Conservation (phyloP, 2,797 vertebrate species). For the Falco cherrug region DNA sequence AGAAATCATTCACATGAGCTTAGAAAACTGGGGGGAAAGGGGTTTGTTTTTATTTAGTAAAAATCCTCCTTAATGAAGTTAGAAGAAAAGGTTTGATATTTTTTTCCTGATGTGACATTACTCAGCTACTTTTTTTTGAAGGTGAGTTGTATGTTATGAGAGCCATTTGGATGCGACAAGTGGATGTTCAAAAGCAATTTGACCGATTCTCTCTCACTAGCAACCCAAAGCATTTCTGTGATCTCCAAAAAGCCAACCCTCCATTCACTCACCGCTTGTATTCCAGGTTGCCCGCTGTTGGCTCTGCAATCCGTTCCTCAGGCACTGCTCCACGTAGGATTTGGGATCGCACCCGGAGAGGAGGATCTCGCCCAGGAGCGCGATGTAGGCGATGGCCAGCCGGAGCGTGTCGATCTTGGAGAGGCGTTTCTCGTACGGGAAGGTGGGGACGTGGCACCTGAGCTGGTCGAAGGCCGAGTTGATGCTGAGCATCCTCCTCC, state of each 20-base stretch:
- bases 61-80: not conserved
- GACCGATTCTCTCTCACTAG: not conserved
- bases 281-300: conserved; percentile 81
- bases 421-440: conserved; percentile 84
- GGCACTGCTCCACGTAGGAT: conserved; percentile 79
- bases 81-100: no score
- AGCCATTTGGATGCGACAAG: no score
- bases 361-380: conserved; percentile 83
- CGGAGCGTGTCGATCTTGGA: conserved; percentile 85
- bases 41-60: not conserved
- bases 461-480: conserved; percentile 83
- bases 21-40: rapidly evolving
- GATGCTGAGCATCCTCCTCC: conserved; percentile 84
- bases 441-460: conserved; percentile 82
- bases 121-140: not conserved
- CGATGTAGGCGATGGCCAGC: conserved; percentile 83
- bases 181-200: rapidly evolving
- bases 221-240: not conserved
- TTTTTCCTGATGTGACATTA: not conserved
- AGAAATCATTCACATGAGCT: not conserved
- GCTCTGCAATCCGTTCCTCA: conserved; percentile 80
- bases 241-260: rapidly evolving
- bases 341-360: conserved; percentile 81
- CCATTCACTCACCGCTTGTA: conserved; percentile 78
- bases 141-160: rapidly evolving